These are phyloP conservation scores for Maconellicoccus hirsutus DNA, from an alignment of 1,140 invertebrate species.

Conservation along the genomic window DNA sequence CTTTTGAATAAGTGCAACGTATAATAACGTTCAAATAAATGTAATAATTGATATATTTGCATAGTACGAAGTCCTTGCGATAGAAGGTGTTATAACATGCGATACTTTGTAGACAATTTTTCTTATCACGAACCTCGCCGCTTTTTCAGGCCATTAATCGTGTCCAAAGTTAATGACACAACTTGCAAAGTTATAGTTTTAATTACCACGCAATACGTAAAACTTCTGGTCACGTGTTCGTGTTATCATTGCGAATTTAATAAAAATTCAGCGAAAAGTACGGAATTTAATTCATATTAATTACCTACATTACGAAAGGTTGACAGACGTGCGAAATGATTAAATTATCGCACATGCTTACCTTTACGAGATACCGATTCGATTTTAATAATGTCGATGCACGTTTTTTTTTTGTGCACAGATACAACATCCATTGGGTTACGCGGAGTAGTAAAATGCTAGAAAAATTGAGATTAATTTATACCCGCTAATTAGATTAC, in stretches of 20 bases:
- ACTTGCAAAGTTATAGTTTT: neutral
- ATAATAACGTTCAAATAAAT: neutral
- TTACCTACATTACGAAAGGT: neutral
- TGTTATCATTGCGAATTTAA: neutral
- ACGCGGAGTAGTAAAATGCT: neutral
- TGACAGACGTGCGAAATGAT: neutral
- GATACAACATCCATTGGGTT: neutral
- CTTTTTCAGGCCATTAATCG: too few species aligned
- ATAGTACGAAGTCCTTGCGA: neutral
- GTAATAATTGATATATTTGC: conserved; percentile 6
- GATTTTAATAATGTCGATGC: neutral
- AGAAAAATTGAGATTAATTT: neutral
- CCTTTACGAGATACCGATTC: neutral
- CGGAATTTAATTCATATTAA: neutral
- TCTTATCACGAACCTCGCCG: too few species aligned
- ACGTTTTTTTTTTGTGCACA: neutral
- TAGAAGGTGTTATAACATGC: neutral
- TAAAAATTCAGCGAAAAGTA: neutral
- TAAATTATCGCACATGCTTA: neutral
- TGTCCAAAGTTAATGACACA: too few species aligned
- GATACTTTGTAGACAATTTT: too few species aligned
- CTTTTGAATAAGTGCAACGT: neutral
- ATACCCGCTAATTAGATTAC: neutral
- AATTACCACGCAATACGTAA: neutral
- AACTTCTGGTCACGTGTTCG: conserved; percentile 7